Conservation (phyloP, 2,113 vertebrate species). For the Anoura caudifer region DNA sequence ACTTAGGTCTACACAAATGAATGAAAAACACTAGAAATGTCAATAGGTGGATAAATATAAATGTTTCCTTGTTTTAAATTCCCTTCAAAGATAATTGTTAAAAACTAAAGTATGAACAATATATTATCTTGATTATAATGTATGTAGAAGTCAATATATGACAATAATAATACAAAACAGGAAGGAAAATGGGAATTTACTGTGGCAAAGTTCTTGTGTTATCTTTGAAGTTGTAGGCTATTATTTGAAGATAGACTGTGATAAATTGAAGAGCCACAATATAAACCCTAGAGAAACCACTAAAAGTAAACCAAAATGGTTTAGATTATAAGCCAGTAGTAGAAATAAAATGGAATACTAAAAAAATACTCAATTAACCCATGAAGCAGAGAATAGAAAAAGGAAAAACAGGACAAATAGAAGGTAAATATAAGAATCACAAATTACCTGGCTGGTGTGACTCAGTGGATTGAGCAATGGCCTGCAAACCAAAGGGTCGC, state of each 20-base stretch:
- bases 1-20: background rate
- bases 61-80: background rate
- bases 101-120: background rate
- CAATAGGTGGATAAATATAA: background rate
- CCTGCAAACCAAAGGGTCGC: no score
- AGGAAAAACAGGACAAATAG: background rate
- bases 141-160: background rate
- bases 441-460: background rate
- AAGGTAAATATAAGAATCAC: background rate
- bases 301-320: background rate
- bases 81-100: background rate
- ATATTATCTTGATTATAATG: background rate
- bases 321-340: background rate
- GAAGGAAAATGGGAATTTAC: background rate
- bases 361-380: background rate
- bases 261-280: background rate
- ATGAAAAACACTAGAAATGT: background rate
- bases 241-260: background rate
- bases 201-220: background rate
- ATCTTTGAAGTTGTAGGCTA: background rate
- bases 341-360: background rate
- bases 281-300: background rate
- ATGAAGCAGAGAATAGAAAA: background rate
- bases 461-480: no score
- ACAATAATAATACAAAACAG: background rate